Conservation (phyloP, 2,888 invertebrate species). For the Spilosoma lubricipeda region DNA sequence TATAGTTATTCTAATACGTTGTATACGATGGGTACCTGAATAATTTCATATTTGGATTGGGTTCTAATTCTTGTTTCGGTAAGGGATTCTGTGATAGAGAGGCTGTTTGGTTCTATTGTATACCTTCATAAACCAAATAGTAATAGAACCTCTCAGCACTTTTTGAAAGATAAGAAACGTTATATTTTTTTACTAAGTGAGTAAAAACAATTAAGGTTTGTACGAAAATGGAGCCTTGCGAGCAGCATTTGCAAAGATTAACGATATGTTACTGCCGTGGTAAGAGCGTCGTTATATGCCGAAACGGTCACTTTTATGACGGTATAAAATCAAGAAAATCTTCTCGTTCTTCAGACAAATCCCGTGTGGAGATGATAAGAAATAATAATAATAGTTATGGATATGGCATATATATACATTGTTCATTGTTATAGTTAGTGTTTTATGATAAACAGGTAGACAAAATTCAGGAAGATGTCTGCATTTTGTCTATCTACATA, state of each 20-base stretch:
- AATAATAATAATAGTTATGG: constrained; percentile 49
- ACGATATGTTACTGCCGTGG: constrained; percentile 53
- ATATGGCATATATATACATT: constrained; percentile 24
- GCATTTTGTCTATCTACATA: too few species aligned
- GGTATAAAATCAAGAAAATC: constrained; percentile 66
- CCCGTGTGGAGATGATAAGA: constrained; percentile 60
- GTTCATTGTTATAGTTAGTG: constrained; percentile 15
- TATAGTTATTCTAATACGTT: constrained; percentile 50
- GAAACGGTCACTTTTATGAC: constrained; percentile 69
- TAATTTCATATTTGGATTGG: constrained; percentile 50
- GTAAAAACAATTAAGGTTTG: neutral
- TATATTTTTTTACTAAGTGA: neutral
- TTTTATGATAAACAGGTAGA: constrained; percentile 15
- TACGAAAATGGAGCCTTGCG: constrained; percentile 16
- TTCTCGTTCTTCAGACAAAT: constrained; percentile 50
- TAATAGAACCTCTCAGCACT: neutral
- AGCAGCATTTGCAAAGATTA: constrained; percentile 53
- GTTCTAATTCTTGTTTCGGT: constrained; percentile 40
- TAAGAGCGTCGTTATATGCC: constrained; percentile 55
- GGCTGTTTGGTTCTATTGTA: constrained; percentile 21
- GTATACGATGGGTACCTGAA: constrained; percentile 46
- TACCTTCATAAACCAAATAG: neutral
- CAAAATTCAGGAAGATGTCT: neutral
- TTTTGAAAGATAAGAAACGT: neutral
- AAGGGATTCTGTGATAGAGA: constrained; percentile 12